Evolutionary conservation across 2,888 invertebrate genomes (phyloP).

Genomic region (Serripes groenlandicus): DNA sequence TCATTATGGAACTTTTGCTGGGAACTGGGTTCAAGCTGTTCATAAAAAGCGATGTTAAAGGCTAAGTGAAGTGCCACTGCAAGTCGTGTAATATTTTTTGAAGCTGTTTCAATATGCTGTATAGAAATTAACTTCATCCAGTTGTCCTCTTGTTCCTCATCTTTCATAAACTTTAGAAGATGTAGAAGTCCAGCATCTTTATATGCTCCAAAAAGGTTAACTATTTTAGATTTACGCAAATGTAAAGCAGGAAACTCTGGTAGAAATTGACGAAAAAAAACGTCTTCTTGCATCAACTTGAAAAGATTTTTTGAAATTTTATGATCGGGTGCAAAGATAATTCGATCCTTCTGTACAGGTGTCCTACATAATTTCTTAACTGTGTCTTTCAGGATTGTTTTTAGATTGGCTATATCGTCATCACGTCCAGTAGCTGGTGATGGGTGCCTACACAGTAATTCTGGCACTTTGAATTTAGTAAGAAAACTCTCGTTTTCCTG

Average conservation of each 20-base stretch:
- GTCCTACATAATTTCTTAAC: slow-evolving; percentile 37
- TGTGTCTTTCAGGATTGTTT: slow-evolving; percentile 49
- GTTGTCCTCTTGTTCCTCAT: slow-evolving; percentile 43
- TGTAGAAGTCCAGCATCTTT: slow-evolving; percentile 53
- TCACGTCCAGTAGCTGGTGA: slow-evolving; percentile 64
- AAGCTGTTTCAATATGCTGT: slow-evolving; percentile 51
- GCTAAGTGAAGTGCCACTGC: too few relatives aligned
- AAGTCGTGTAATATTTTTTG: slow-evolving; percentile 29
- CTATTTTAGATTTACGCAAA: slow-evolving; percentile 56
- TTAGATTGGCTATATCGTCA: slow-evolving; percentile 46
- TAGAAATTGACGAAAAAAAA: slow-evolving; percentile 31
- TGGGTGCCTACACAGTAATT: too few relatives aligned
- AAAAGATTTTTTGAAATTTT: slow-evolving; percentile 47
- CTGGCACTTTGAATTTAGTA: too few relatives aligned
- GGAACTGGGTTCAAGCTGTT: slow-evolving; percentile 10
- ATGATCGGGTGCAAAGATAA: slow-evolving; percentile 49
- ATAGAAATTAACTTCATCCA: slow-evolving; percentile 45
- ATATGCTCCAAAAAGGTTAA: slow-evolving; percentile 48
- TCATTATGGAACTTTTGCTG: not conserved
- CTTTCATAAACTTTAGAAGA: slow-evolving; percentile 44
- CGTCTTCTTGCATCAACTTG: not conserved
- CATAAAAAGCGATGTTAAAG: slow-evolving; percentile 28
- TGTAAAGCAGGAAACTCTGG: slow-evolving; percentile 52
- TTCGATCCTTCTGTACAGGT: slow-evolving; percentile 7
- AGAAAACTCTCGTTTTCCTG: too few relatives aligned